These are phyloP conservation scores for Blennius ocellaris DNA, from an alignment of 2,113 vertebrate species.

Conservation along the genomic window DNA sequence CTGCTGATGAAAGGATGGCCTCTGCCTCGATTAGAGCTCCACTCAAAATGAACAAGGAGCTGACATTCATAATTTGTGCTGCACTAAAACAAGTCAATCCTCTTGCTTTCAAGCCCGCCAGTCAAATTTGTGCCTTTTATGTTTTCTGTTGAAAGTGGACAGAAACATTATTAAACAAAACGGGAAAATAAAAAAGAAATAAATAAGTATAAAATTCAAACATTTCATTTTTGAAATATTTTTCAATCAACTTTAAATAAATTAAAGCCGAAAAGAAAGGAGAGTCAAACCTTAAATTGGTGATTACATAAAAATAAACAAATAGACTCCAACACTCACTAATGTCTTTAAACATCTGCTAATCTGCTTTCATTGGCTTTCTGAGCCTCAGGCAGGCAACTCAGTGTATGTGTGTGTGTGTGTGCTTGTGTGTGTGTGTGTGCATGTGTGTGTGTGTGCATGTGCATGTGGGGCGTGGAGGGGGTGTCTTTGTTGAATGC, in stretches of 20 bases:
- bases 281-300: constrained; percentile 42
- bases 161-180: background rate
- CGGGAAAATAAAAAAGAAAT: background rate
- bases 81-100: constrained; percentile 25
- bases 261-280: constrained; percentile 5
- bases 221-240: background rate
- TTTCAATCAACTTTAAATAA: constrained; percentile 7
- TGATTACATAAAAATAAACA: constrained; percentile 58
- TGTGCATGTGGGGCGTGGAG: constrained; percentile 14
- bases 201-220: background rate
- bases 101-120: constrained; percentile 16
- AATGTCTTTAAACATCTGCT: constrained; percentile 75
- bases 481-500: constrained; percentile 67
- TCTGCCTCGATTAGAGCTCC: constrained; percentile 44
- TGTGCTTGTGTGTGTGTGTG: constrained; percentile 35
- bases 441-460: constrained; percentile 21
- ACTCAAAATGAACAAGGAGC: constrained; percentile 50
- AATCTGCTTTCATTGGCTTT: constrained; percentile 69
- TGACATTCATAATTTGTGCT: constrained; percentile 43
- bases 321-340: constrained; percentile 31
- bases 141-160: background rate
- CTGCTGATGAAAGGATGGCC: constrained; percentile 56
- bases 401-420: constrained; percentile 44
- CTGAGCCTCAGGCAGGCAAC: constrained; percentile 54
- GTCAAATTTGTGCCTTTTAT: background rate